Evolutionary conservation across 2,797 vertebrate genomes (phyloP), one percentile per base, ranked within the genome.

Genomic region (Phoeniculus purpureus): DNA sequence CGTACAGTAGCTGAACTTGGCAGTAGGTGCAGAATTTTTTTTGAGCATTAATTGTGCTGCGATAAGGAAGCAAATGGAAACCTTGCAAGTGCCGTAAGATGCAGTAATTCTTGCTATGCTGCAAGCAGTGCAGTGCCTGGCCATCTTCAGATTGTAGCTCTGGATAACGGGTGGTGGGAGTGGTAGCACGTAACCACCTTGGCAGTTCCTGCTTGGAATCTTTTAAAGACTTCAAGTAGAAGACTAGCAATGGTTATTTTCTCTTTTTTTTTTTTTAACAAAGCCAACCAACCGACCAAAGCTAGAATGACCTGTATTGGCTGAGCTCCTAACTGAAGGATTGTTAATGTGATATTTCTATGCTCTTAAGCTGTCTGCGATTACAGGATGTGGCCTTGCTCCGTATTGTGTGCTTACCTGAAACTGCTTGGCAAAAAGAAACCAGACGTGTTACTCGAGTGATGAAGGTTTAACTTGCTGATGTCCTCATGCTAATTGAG

Each of bases 281-380:
- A 96, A 90, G 75, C 94, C 97, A 97, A 93, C 93, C 96, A 86
- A 79, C 93, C 97, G 97, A 94, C 95, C 85, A 81, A 43, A 43
- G 43, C 43, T 96, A 94, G 94, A 96, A 97, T 95, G 93, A 96
- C 94, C 97, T 98, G 94, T 96, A 96, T 96, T 97, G 95, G 96
- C 95, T 97, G 96, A 96, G 93, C 96, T 97, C 91, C 95, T 94
- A 97, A 97, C 97, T 97, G 96, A 98, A 97, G 92, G 97, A 97
- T 96, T 96, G 93, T 95, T 97, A 98, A 96, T 95, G 93, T 96
- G 94, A 95, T 96, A 91, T 93, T 93, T 89, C 80, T 92, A 40
- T 93, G 89, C 81, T 91, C 67, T 91, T 82, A 89, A 89, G 88
- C 45, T 96, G 82, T 81, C 40, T 92, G 91, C 85, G 92, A 95